A percentile compares a stretch with the other conserved stretches of the same genome.
Evolutionary conservation across 2,888 invertebrate species (phyloP).

Genomic region (Sarcophaga variegata): DNA sequence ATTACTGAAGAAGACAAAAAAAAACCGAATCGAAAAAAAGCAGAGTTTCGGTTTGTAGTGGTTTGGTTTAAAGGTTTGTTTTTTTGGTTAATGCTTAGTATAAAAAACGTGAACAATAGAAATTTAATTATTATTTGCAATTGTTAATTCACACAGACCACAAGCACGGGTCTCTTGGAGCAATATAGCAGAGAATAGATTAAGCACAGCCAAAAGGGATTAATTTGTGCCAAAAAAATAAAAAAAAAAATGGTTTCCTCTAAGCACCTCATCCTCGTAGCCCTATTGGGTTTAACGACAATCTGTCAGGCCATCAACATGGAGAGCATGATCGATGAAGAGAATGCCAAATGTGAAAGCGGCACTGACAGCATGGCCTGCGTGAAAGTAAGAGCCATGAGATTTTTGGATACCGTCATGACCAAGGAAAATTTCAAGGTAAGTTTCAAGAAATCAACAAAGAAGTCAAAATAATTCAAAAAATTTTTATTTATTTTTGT

Average conservation of each 20-base stretch:
- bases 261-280: constrained; percentile 79
- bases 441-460: constrained; percentile 73
- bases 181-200: constrained; percentile 46
- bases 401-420: constrained; percentile 89
- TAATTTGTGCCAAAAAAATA: constrained; percentile 7
- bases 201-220: constrained; percentile 51
- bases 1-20: background rate
- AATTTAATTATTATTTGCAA: constrained; percentile 82
- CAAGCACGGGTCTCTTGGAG: constrained; percentile 73
- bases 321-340: constrained; percentile 89
- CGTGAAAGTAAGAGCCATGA: constrained; percentile 91
- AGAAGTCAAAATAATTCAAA: background rate
- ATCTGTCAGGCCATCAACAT: constrained; percentile 81
- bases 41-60: background rate
- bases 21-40: background rate
- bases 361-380: constrained; percentile 91
- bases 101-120: constrained; percentile 82
- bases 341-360: constrained; percentile 88
- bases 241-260: constrained; percentile 60
- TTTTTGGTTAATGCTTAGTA: constrained; percentile 75
- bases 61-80: constrained; percentile 35
- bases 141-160: constrained; percentile 79
- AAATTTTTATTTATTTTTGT: constrained; percentile 25
- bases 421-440: constrained; percentile 91
- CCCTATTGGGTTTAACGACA: constrained; percentile 82